Evolutionary conservation across 2,797 vertebrate genomes (phyloP).

Genomic region (Neomorphus geoffroyi): DNA sequence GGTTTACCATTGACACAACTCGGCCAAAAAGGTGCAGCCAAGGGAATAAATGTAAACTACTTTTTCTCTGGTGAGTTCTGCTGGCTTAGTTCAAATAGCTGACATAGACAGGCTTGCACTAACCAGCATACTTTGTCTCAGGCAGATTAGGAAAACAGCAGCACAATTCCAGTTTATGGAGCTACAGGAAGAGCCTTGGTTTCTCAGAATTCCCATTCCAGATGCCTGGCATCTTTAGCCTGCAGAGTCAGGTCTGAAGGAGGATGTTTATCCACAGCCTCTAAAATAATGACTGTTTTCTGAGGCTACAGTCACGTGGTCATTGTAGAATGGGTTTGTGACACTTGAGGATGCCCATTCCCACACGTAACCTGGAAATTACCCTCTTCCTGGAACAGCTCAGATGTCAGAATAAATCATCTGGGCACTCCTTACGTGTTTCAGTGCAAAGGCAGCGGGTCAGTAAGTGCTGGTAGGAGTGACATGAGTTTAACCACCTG

Average conservation of each 20-base stretch:
- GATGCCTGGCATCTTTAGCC: background rate
- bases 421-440: background rate
- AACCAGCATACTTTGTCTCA: background rate
- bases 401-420: background rate
- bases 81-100: background rate
- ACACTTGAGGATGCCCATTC: background rate
- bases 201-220: background rate
- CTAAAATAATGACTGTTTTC: conserved; percentile 20
- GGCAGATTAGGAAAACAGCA: background rate
- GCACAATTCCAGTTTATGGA: background rate
- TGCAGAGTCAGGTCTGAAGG: conserved; percentile 7
- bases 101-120: background rate
- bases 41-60: background rate
- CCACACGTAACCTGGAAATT: conserved; percentile 25
- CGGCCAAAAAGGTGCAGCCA: background rate
- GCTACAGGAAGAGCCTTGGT: background rate
- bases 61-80: background rate
- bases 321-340: background rate
- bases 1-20: background rate
- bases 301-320: background rate
- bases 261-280: conserved; percentile 16
- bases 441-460: background rate
- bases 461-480: background rate
- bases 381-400: conserved; percentile 28
- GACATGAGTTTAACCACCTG: background rate